These are phyloP conservation scores for Hypena proboscidalis DNA, from an alignment of 2,888 invertebrate genomes.

Conservation along the genomic window DNA sequence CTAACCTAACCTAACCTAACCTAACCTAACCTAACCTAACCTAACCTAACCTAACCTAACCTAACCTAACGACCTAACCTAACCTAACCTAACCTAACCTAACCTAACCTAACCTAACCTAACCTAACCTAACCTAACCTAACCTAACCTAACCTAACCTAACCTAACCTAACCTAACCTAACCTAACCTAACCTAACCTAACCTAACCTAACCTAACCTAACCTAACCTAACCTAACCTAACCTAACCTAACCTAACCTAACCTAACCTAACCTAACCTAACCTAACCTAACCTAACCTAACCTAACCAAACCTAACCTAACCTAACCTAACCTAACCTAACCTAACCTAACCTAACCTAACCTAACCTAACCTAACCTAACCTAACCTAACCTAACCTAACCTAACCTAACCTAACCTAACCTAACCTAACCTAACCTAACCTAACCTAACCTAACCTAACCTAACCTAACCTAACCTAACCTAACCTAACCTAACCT, in stretches of 20 bases:
- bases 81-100: slow-evolving; percentile 38
- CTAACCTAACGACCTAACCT: slow-evolving; percentile 38
- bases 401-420: slow-evolving; percentile 27
- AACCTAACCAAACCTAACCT: slow-evolving; percentile 39
- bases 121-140: slow-evolving; percentile 34
- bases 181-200: slow-evolving; percentile 25
- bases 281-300: slow-evolving; percentile 29
- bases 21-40: slow-evolving; percentile 42
- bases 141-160: slow-evolving; percentile 26
- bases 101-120: slow-evolving; percentile 37
- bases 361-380: slow-evolving; percentile 38
- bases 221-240: slow-evolving; percentile 31
- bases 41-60: slow-evolving; percentile 41
- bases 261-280: slow-evolving; percentile 30
- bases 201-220: slow-evolving; percentile 32
- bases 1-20: slow-evolving; percentile 41
- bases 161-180: slow-evolving; percentile 25
- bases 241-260: slow-evolving; percentile 31
- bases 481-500: slow-evolving; percentile 22
- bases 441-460: slow-evolving; percentile 22
- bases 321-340: slow-evolving; percentile 36
- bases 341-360: slow-evolving; percentile 38
- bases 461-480: slow-evolving; percentile 20
- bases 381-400: slow-evolving; percentile 36
- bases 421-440: slow-evolving; percentile 23